Base-by-base conservation (phyloP, 2,888 invertebrate genomes). In the Trichacis sp. region DNA sequence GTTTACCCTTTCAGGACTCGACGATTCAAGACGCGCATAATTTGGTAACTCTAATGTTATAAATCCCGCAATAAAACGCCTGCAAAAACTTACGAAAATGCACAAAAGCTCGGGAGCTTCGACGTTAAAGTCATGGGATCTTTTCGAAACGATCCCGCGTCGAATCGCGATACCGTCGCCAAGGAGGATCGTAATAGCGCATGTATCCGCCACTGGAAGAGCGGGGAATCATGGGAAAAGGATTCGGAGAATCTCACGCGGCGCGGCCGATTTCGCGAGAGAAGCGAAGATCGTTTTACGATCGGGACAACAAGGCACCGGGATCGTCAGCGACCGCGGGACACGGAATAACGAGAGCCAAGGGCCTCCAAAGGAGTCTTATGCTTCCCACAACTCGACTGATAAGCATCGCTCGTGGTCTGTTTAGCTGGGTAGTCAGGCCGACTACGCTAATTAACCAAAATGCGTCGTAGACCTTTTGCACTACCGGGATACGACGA, bases 391-490 rank as follows among this genome's bases (percentile, higher is more conserved):
- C 77, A 78, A 77, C 66, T 71, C 67, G 69, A 71, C 74, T 73
- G 80, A 81, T 80, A 81, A 79, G 73, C 76, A 80, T 81, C 80
- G 68, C 71, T 61, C 71, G 50, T 71, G 71, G 72, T 69, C 69
- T 68, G 68, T 64, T 69, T 65, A 68, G 69, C 69, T 66, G 74
- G 74, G 79, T 79, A 79, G 77, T 78, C 79, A 74, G 76, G 78
- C 73, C 71, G 74, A 70, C 70, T 69, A 69, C 68, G 79, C 80
- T 80, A 82, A 82, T 82, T 82, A 81, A 77, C 79, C 77, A 69
- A 79, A 80, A 79, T 76, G 70, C 75, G 71, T 72, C 64, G 19
- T 48, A 33, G 33, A 1, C 24, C 20, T 43, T 57, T 47, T 17
- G 38, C 3, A 5, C 15, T 40, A 11, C 18, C 30, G 45, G 3